Percentiles rank a stretch among this genome's conserved stretches.
These are phyloP conservation scores for Danionella dracula DNA, from an alignment of 2,797 vertebrate genomes.

Conservation along the genomic window DNA sequence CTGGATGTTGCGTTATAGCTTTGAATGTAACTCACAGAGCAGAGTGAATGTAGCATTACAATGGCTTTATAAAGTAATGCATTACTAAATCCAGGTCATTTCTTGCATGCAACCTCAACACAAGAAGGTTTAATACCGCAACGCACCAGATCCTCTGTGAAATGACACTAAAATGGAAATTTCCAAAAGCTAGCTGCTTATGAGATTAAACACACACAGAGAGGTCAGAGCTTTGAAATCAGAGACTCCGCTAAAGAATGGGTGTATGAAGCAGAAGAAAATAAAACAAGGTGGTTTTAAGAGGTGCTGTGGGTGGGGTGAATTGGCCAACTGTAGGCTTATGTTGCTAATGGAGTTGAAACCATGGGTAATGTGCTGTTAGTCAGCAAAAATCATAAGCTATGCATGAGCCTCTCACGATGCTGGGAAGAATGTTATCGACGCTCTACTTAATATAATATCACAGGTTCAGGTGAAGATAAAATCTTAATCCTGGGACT, in stretches of 20 bases:
- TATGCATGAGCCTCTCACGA: neutral
- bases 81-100: slow-evolving; percentile 21
- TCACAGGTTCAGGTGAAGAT: no score
- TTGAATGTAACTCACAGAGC: slow-evolving; percentile 5
- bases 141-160: slow-evolving; percentile 21
- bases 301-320: slow-evolving; percentile 9
- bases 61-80: slow-evolving; percentile 21
- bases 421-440: neutral
- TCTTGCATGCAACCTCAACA: neutral
- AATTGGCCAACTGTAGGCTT: slow-evolving; percentile 8
- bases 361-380: neutral
- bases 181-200: neutral
- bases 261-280: neutral
- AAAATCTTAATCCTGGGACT: no score
- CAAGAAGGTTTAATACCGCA: slow-evolving; percentile 9
- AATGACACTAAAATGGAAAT: neutral
- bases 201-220: neutral
- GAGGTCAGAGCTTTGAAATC: neutral
- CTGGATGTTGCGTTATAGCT: neutral
- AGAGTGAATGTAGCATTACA: slow-evolving; percentile 13
- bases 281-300: neutral
- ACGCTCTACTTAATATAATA: no score
- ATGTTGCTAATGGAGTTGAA: neutral
- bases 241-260: neutral
- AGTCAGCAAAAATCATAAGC: neutral